Evolutionary conservation across 2,113 vertebrate genomes (phyloP).

Genomic region (Hucho hucho): DNA sequence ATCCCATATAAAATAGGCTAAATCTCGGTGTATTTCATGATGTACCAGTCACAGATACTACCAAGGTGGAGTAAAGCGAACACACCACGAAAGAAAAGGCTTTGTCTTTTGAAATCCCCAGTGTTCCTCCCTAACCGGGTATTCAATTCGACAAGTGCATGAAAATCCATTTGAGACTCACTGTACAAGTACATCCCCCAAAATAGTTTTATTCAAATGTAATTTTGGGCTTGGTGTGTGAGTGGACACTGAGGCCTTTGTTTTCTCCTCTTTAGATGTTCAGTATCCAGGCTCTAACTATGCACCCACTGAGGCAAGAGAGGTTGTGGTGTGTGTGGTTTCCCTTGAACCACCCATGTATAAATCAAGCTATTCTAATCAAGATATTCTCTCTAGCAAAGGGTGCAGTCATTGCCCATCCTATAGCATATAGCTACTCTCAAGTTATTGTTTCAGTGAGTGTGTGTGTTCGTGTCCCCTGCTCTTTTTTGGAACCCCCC

Average conservation of each 20-base stretch:
- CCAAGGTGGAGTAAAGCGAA: neutral
- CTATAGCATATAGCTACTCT: constrained; percentile 15
- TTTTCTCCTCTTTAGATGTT: constrained; percentile 58
- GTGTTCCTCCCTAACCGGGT: constrained; percentile 13
- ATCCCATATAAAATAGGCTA: neutral
- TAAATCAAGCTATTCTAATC: constrained; percentile 50
- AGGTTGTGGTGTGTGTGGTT: constrained; percentile 17
- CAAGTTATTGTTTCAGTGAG: constrained; percentile 16
- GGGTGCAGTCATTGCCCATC: neutral
- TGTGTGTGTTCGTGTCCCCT: constrained; percentile 21
- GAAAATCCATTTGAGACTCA: constrained; percentile 27
- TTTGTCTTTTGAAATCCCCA: constrained; percentile 1
- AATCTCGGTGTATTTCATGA: neutral
- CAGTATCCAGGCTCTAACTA: constrained; percentile 53
- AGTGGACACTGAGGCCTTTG: constrained; percentile 65
- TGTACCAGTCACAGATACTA: neutral
- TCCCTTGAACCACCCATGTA: constrained; percentile 31
- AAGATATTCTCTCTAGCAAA: constrained; percentile 4
- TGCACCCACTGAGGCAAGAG: constrained; percentile 35
- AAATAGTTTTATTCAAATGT: constrained; percentile 52
- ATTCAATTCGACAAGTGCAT: constrained; percentile 30
- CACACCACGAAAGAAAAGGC: neutral
- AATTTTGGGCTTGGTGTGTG: constrained; percentile 37
- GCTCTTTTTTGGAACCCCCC: neutral
- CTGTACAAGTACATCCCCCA: constrained; percentile 32